Evolutionary conservation across 1,140 invertebrate genomes (phyloP).

Genomic region (Trichomalopsis sarcophagae): DNA sequence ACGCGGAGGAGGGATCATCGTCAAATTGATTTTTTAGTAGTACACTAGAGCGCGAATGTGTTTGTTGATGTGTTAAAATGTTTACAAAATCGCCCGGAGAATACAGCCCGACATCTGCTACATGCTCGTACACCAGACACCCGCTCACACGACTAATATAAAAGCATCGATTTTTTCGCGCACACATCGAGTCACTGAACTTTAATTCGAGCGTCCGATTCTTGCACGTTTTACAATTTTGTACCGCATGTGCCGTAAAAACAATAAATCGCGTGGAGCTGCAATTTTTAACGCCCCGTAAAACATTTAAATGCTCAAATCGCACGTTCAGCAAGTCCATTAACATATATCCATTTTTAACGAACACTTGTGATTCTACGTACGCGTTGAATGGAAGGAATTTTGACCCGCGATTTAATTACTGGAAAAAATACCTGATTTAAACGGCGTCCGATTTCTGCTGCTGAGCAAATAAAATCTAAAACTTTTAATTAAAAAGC

Average conservation of each 20-base stretch:
- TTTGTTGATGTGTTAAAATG: not conserved
- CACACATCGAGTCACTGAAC: not conserved
- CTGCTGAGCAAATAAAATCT: too few relatives aligned
- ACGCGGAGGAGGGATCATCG: not conserved
- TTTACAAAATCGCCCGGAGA: not conserved
- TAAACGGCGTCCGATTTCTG: too few relatives aligned
- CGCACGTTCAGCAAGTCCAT: not conserved
- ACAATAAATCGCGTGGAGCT: not conserved
- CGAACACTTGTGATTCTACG: not conserved
- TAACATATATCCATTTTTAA: not conserved
- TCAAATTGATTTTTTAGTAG: constrained; percentile 2
- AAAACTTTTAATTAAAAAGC: too few relatives aligned
- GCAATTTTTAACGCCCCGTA: not conserved
- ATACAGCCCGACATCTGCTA: not conserved
- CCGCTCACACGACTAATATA: not conserved
- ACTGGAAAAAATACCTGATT: too few relatives aligned
- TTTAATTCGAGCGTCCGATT: not conserved
- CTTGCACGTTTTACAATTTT: not conserved
- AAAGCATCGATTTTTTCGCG: not conserved
- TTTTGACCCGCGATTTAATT: too few relatives aligned
- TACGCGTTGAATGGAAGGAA: too few relatives aligned
- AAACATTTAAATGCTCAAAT: not conserved
- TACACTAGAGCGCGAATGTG: not conserved
- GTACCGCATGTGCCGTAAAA: not conserved
- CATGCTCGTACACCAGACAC: not conserved